Evolutionary conservation across 1,140 invertebrate species (phyloP).

Genomic region (Fopius arisanus): DNA sequence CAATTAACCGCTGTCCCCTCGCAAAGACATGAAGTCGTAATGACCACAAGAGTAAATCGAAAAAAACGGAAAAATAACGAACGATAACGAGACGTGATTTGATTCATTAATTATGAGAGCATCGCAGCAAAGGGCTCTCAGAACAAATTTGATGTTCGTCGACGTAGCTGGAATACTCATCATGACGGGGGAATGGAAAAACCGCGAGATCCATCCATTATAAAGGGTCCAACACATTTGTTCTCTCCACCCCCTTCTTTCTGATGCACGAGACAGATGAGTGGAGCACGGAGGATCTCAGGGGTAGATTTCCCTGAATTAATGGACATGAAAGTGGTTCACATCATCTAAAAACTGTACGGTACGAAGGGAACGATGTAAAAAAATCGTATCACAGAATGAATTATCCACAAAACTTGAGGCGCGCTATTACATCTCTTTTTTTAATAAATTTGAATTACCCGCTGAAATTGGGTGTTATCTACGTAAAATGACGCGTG

Average conservation of each 20-base stretch:
- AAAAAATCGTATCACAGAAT: not conserved
- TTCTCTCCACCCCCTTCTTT: not conserved
- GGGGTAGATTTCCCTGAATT: not conserved
- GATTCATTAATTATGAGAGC: conserved; percentile 46
- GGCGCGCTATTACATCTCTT: not conserved
- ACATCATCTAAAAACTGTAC: not conserved
- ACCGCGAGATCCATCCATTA: conserved; percentile 41
- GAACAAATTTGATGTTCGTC: not conserved
- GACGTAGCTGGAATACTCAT: not conserved
- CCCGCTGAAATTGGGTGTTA: not conserved
- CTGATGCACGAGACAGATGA: conserved; percentile 4
- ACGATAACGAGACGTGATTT: conserved; percentile 33
- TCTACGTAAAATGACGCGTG: too few species aligned
- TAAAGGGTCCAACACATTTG: conserved; percentile 11
- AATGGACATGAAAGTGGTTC: not conserved
- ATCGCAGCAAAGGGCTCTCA: conserved; percentile 41
- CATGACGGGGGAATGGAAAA: conserved; percentile 4
- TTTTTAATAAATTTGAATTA: not conserved
- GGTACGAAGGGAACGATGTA: not conserved
- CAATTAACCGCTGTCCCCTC: too few species aligned
- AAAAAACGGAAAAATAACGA: not conserved
- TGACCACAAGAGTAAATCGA: not conserved
- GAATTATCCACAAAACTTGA: not conserved
- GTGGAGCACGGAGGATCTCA: not conserved
- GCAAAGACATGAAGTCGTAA: not conserved